Percentiles rank a stretch among this genome's conserved stretches.
Conservation (phyloP, 2,888 invertebrate genomes). For the Bhutanitis thaidina region DNA sequence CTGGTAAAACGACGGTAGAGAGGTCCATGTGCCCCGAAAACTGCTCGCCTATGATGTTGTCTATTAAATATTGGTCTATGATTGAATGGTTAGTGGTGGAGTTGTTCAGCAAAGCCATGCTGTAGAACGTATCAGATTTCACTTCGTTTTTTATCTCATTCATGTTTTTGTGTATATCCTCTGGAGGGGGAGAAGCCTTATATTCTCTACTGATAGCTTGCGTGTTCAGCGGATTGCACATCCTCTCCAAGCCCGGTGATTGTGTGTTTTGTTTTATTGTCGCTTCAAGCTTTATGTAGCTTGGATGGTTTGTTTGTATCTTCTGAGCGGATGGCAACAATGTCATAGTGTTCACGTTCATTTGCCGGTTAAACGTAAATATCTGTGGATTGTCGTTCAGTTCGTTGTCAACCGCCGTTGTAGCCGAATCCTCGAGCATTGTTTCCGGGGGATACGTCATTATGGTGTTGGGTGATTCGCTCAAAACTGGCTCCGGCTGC, state of each 20-base stretch:
- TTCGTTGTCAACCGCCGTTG: constrained; percentile 53
- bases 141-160: constrained; percentile 59
- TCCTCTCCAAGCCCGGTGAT: constrained; percentile 65
- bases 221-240: constrained; percentile 63
- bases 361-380: constrained; percentile 65
- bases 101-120: constrained; percentile 47
- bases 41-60: constrained; percentile 66
- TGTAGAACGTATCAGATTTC: constrained; percentile 66
- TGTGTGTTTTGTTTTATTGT: constrained; percentile 72
- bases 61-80: constrained; percentile 66
- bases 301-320: constrained; percentile 61
- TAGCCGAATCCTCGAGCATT: constrained; percentile 48
- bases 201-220: constrained; percentile 57
- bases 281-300: constrained; percentile 70
- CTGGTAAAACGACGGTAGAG: constrained; percentile 53
- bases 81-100: constrained; percentile 49
- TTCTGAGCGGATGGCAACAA: constrained; percentile 62
- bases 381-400: constrained; percentile 54
- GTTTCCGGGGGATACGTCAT: constrained; percentile 58
- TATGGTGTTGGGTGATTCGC: constrained; percentile 58
- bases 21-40: constrained; percentile 61
- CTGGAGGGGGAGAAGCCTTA: constrained; percentile 69
- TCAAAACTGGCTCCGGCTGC: constrained; percentile 56
- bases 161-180: constrained; percentile 66
- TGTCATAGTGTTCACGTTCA: constrained; percentile 59